phyloP scores from a whole-genome alignment of 2,888 invertebrate species.

The Gandaritis pyraliata region DNA sequence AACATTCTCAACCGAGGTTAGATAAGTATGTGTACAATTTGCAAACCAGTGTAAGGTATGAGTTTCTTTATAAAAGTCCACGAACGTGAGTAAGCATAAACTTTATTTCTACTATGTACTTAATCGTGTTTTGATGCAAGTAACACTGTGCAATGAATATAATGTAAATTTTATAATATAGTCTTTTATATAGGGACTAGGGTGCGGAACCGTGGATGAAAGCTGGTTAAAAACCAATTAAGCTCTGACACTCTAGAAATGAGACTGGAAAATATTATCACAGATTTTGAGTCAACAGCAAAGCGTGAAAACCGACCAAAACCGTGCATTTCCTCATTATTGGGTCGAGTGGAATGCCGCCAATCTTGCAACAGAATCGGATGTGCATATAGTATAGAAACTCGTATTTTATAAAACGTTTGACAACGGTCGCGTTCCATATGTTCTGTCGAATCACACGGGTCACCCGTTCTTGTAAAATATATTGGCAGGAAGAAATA shows the following conservation, averaged over 20 bases:
- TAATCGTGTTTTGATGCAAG: too few relatives aligned
- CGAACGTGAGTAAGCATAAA: too few relatives aligned
- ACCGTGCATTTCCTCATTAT: neutral
- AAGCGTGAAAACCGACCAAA: neutral
- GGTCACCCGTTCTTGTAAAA: constrained; percentile 7
- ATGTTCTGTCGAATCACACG: constrained; percentile 14
- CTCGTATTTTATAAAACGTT: neutral
- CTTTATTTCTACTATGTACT: too few relatives aligned
- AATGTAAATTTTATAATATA: too few relatives aligned
- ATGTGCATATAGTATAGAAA: neutral
- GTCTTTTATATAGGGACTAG: neutral
- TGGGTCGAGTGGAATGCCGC: neutral
- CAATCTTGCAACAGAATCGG: neutral
- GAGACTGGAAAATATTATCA: constrained; percentile 1
- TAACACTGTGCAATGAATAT: too few relatives aligned
- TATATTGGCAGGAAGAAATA: neutral
- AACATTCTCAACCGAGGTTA: constrained; percentile 40
- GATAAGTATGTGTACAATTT: too few relatives aligned
- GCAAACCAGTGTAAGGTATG: too few relatives aligned
- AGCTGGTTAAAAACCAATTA: neutral
- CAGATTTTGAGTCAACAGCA: constrained; percentile 1
- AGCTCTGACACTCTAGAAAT: neutral
- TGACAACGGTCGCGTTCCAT: constrained; percentile 5
- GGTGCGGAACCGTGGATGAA: neutral
- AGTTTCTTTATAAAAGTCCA: too few relatives aligned